Base-by-base conservation (phyloP, 64 coral and sea anemone genomes). In the Montipora efflorescens region DNA sequence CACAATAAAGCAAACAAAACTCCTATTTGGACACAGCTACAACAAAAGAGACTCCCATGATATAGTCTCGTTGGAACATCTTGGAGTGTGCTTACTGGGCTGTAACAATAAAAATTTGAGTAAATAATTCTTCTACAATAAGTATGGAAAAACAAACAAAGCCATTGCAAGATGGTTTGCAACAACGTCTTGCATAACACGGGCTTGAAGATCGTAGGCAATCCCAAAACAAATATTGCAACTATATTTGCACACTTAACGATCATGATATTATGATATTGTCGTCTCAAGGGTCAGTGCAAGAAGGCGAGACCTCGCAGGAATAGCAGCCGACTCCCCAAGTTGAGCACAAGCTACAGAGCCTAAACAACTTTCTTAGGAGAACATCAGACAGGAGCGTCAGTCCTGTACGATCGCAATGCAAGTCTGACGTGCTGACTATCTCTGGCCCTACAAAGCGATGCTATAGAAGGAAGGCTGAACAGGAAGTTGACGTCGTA, bases 401-500 rank as follows among this genome's bases (percentile, higher is more conserved):
- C 9, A 64, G 61, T 64, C 61, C 61, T 14, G 61, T 64, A 14
- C 9, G 61, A 64, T 64, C 61, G 1, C 61, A 64, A 16, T 16
- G 9, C 14, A 14, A 16, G 9, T 14, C 61, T 14, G 61, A 64
- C 13, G 61, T 64, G 0, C 14, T 64, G 61, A 64, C 3, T 64
- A 14, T 64, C 11, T 64, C 61, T 16, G 11, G 5, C 78, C 71
- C 77, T 13, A 12, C 89, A 67, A 13, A 45, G 8, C 57, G 77
- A 13, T 91, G 82, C 57, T 90, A 68, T 76, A 58, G 51, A 64
- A 3, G 50, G 5, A 90, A 90, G 48, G 88, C 88, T 21, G 20
- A 21, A 59, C 88, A 90, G 22, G 76, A n/a, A 55, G 62, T 90
- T 12, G 88, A 90, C 18, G 45, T 58, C 21, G 88, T 68, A 62